Percentiles rank a stretch among this genome's conserved stretches.
These are phyloP conservation scores for Clistopyga incitator DNA, from an alignment of 2,888 invertebrate genomes.

Conservation along the genomic window DNA sequence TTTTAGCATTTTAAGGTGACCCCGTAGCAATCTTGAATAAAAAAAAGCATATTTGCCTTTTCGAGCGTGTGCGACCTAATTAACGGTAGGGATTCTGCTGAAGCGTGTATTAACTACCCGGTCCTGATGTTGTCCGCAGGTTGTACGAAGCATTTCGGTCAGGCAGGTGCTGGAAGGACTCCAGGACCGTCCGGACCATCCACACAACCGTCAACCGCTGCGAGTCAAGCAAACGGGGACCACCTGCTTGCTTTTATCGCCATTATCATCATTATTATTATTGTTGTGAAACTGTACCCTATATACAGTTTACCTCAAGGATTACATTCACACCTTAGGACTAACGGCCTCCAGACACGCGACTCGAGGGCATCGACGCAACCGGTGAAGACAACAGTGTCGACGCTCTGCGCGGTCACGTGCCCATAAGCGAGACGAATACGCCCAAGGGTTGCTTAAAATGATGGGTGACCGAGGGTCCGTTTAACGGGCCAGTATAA, in stretches of 20 bases:
- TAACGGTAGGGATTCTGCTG: slow-evolving; percentile 45
- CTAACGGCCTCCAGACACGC: slow-evolving; percentile 59
- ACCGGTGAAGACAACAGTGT: slow-evolving; percentile 40
- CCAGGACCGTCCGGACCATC: slow-evolving; percentile 56
- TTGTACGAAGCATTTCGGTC: slow-evolving; percentile 66
- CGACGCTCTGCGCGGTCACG: slow-evolving; percentile 57
- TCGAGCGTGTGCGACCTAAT: slow-evolving; percentile 48
- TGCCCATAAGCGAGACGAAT: slow-evolving; percentile 54
- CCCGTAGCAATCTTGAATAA: slow-evolving; percentile 1
- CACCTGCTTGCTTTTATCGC: slow-evolving; percentile 71
- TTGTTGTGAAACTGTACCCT: slow-evolving; percentile 27
- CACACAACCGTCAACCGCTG: slow-evolving; percentile 68
- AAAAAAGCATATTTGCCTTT: slow-evolving; percentile 1
- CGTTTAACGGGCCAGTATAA: background rate
- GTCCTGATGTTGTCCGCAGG: slow-evolving; percentile 19
- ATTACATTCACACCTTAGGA: slow-evolving; percentile 72
- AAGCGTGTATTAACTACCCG: slow-evolving; percentile 1
- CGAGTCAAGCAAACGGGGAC: slow-evolving; percentile 48
- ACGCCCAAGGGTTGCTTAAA: slow-evolving; percentile 55
- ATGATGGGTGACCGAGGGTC: slow-evolving; percentile 49
- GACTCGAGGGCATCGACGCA: slow-evolving; percentile 27
- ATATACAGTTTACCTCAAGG: slow-evolving; percentile 31
- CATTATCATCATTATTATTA: slow-evolving; percentile 33
- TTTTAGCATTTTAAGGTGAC: too few species aligned
- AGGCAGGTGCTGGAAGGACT: slow-evolving; percentile 72